These are phyloP conservation scores for Acleris sparsana DNA, from an alignment of 2,888 invertebrate genomes.

Conservation along the genomic window DNA sequence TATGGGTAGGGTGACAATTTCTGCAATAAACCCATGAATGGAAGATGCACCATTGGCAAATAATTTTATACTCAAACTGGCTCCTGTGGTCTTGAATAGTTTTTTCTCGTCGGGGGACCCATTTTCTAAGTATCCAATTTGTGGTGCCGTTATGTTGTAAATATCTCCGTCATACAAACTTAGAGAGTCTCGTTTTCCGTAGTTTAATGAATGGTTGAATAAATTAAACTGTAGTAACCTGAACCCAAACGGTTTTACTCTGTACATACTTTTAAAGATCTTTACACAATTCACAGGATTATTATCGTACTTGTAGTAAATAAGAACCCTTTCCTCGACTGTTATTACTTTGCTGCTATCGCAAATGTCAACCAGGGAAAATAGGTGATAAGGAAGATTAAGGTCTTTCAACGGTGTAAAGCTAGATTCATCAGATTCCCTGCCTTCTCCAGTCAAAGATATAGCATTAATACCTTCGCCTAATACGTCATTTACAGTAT, in stretches of 20 bases:
- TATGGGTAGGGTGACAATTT: conserved; percentile 96
- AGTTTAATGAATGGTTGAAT: conserved; percentile 92
- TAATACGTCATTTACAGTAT: conserved; percentile 89
- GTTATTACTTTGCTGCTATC: conserved; percentile 96
- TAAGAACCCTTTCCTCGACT: conserved; percentile 93
- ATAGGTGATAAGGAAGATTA: conserved; percentile 94
- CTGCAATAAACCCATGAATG: conserved; percentile 98
- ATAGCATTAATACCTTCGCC: conserved; percentile 96
- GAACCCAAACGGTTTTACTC: conserved; percentile 94
- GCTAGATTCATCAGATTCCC: conserved; percentile 93
- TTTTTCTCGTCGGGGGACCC: conserved; percentile 88
- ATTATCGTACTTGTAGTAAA: conserved; percentile 99
- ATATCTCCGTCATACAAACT: conserved; percentile 96
- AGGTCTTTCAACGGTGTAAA: conserved; percentile 92
- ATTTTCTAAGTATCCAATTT: conserved; percentile 89
- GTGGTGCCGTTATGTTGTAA: conserved; percentile 90
- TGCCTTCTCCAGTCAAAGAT: conserved; percentile 95
- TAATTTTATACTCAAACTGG: conserved; percentile 93
- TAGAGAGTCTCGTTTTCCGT: conserved; percentile 92
- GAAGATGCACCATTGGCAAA: conserved; percentile 97
- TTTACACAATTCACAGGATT: conserved; percentile 98
- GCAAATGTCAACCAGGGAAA: conserved; percentile 98
- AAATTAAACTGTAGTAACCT: conserved; percentile 95
- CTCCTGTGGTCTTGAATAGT: conserved; percentile 89
- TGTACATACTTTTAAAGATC: conserved; percentile 94